Conservation (phyloP, 64 coral and sea anemone species). For the Dendronephthya gigantea region DNA sequence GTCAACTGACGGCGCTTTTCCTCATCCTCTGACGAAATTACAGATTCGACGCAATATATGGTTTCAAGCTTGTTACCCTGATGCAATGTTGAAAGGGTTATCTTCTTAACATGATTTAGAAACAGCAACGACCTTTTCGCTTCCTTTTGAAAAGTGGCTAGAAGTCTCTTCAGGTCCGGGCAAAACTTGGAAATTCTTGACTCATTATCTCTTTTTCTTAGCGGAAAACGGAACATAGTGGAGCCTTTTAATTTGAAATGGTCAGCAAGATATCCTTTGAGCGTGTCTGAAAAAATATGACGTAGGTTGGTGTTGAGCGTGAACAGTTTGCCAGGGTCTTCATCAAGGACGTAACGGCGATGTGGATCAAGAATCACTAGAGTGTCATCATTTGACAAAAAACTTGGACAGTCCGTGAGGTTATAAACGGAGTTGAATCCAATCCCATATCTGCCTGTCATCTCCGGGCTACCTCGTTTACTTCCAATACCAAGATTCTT, state of each 20-base stretch:
- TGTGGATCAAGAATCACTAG: background rate
- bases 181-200: slow-evolving; percentile 54
- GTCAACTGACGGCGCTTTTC: background rate
- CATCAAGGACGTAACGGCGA: background rate
- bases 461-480: background rate
- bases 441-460: background rate
- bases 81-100: slow-evolving; percentile 66
- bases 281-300: slow-evolving; percentile 50
- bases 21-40: slow-evolving; percentile 17
- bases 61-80: slow-evolving; percentile 32
- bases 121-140: too few relatives aligned
- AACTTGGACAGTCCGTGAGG: too few relatives aligned
- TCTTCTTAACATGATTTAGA: slow-evolving; percentile 55
- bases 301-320: slow-evolving; percentile 54
- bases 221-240: slow-evolving; percentile 78
- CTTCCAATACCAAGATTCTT: too few relatives aligned
- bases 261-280: too few relatives aligned
- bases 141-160: slow-evolving; percentile 51
- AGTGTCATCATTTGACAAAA: too few relatives aligned
- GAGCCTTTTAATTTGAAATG: slow-evolving; percentile 40
- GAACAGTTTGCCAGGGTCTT: slow-evolving; percentile 5
- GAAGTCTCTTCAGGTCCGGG: slow-evolving; percentile 36
- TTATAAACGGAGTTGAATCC: background rate
- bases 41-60: slow-evolving; percentile 45
- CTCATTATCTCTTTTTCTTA: slow-evolving; percentile 38